These are phyloP conservation scores for Hermodice carunculata DNA, from an alignment of 2,888 invertebrate species.

Conservation along the genomic window DNA sequence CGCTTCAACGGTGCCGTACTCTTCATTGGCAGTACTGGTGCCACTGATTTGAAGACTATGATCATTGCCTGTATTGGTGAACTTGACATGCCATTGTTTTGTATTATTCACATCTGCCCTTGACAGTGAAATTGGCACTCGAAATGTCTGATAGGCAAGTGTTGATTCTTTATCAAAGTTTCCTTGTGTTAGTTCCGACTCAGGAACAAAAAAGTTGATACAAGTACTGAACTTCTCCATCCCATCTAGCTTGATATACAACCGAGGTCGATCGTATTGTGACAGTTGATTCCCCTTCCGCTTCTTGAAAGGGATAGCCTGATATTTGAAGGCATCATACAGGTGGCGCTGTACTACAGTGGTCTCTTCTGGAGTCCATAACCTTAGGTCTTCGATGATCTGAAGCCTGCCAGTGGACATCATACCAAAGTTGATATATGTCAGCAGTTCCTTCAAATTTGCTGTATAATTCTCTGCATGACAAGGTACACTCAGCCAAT, in stretches of 20 bases:
- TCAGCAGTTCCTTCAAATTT: neutral
- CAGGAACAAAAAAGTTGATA: too few species aligned
- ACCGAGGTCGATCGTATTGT: conserved; percentile 8
- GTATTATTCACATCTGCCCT: conserved; percentile 11
- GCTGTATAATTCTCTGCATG: neutral
- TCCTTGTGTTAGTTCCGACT: too few species aligned
- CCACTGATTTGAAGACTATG: conserved; percentile 14
- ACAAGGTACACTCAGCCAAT: conserved; percentile 12
- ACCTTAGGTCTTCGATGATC: conserved; percentile 10
- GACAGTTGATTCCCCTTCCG: neutral
- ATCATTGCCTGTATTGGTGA: neutral
- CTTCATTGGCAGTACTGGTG: neutral
- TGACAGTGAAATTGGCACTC: conserved; percentile 18
- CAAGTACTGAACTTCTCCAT: too few species aligned
- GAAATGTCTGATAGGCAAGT: neutral
- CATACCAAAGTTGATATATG: conserved; percentile 20
- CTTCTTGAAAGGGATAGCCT: conserved; percentile 19
- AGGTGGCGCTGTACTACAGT: neutral
- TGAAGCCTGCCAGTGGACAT: conserved; percentile 13
- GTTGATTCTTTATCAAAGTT: neutral
- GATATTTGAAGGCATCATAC: conserved; percentile 21
- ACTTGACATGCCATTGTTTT: conserved; percentile 11
- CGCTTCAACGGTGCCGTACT: conserved; percentile 12
- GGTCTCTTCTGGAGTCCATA: neutral
- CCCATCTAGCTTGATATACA: conserved; percentile 13